phyloP scores from a whole-genome alignment of 2,888 invertebrate species.

The Yponomeuta cagnagella region DNA sequence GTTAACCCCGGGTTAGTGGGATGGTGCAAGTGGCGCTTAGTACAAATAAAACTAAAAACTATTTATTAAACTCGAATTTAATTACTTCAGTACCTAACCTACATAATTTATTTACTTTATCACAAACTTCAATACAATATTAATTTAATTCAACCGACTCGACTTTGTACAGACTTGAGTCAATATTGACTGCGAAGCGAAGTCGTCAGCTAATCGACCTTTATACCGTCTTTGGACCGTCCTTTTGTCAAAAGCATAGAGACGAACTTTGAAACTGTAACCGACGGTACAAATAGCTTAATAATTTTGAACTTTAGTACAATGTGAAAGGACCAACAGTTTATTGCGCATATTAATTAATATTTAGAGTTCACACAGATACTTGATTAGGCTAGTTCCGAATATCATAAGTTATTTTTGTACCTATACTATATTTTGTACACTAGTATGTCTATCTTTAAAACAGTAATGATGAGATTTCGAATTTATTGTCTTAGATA shows the following conservation, averaged over 20 bases:
- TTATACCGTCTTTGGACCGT: no score
- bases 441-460: background rate
- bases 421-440: background rate
- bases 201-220: background rate
- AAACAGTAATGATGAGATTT: background rate
- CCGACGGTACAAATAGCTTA: background rate
- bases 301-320: background rate
- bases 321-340: background rate
- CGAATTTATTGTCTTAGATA: background rate
- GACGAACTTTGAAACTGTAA: no score
- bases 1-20: no score
- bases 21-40: no score
- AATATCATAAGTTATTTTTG: background rate
- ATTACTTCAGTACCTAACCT: background rate
- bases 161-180: background rate
- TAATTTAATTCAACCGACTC: background rate
- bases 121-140: conserved; percentile 2
- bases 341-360: background rate
- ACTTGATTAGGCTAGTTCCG: background rate
- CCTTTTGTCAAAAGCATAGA: no score
- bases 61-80: background rate
- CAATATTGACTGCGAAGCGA: background rate
- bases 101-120: background rate
- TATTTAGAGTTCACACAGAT: background rate
- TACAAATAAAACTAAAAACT: background rate